A percentile compares a stretch with the other conserved stretches of the same genome.
These are phyloP conservation scores for Choloepus hoffmanni DNA, from an alignment of 2,113 vertebrate genomes.

Conservation along the genomic window DNA sequence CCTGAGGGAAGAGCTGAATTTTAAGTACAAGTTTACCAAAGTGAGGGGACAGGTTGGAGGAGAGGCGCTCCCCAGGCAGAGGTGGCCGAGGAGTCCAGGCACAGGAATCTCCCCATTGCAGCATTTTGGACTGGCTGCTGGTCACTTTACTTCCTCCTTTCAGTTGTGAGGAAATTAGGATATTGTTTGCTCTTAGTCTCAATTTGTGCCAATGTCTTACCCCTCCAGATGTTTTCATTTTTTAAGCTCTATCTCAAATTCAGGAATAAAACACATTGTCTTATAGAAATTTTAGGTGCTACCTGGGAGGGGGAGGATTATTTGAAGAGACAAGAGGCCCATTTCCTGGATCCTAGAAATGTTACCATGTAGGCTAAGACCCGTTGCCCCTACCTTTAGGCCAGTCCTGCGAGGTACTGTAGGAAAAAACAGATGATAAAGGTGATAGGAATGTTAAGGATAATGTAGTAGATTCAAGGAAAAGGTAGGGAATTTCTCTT, in stretches of 20 bases:
- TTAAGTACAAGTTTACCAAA: background rate
- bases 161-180: background rate
- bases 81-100: background rate
- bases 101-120: background rate
- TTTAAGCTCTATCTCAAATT: background rate
- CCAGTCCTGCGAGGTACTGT: background rate
- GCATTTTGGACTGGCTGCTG: background rate
- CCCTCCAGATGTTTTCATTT: background rate
- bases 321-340: background rate
- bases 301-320: background rate
- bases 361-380: background rate
- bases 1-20: background rate
- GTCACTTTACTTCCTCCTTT: fast-evolving
- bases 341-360: background rate
- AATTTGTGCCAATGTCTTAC: background rate
- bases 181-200: background rate
- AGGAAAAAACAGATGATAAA: background rate
- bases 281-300: background rate
- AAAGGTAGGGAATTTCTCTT: background rate
- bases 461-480: background rate
- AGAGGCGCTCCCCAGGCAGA: background rate
- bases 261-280: background rate
- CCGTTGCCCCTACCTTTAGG: background rate
- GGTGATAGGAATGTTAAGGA: background rate
- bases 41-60: fast-evolving